Evolutionary conservation across 2,888 invertebrate species (phyloP), one percentile per base, ranked within the genome.

Genomic region (Caenorhabditis sinica): DNA sequence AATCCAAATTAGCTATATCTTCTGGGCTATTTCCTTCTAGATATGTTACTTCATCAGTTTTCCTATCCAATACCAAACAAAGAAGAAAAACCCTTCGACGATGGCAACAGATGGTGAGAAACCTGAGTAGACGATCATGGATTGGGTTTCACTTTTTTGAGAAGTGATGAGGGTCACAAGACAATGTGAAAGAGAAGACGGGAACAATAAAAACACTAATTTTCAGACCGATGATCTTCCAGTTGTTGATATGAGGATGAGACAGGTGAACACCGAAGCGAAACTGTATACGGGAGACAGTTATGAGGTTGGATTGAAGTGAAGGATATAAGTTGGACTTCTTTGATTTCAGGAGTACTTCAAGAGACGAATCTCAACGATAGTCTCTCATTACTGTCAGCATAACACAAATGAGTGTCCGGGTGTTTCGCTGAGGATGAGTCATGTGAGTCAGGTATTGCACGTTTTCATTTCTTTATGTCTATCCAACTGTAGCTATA

Each of bases 311-410:
- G 17, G 23, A 43, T 11, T 6, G 40, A 40, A 40, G 13, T 13
- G 6, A 40, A 40, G 2, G 11, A 30, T 45, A 5, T 1, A n/a
- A 23, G 23, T 4, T n/a, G n/a, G n/a, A 30, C 23, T 9, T 17
- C 15, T 13, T 15, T 23, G 3, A 20, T 76, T 83, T 43, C 85
- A 91, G 83, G 85, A 87, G 58, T 92, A 92, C 68, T 92, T 92
- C 86, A 91, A 92, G 61, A 79, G 89, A 71, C 80, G 92, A 51
- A 89, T 92, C 28, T 89, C 92, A 11, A 86, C 83, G 40, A 87
- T 92, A 20, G 83, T 93, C 1, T 90, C 90, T 30, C 84, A 86
- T 23, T 90, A 90, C 86, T 92, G 92, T 74, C 89, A 90, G 69
- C 83, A 87, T 43, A 85, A 89, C 36, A 82, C 89, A 6, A 88